A percentile compares a stretch with the other conserved stretches of the same genome.
phyloP scores from a whole-genome alignment of 2,888 invertebrate species.

The Drosophila antonietae region DNA sequence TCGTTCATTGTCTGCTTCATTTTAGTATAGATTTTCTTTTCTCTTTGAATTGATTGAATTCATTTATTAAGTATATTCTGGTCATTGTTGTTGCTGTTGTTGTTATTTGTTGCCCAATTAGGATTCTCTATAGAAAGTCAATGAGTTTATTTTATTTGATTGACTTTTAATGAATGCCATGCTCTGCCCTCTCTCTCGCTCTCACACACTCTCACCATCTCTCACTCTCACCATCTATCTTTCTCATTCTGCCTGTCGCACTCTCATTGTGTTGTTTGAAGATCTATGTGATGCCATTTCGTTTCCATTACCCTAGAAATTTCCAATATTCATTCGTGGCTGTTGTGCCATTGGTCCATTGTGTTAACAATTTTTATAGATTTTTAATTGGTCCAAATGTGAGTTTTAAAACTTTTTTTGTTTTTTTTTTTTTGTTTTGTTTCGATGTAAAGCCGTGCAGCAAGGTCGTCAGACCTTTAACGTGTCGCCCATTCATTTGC shows the following conservation, averaged over 20 bases:
- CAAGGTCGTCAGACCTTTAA: conserved; percentile 50
- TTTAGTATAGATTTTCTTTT: conserved; percentile 43
- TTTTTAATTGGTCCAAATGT: conserved; percentile 65
- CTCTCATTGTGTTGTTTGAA: conserved; percentile 1
- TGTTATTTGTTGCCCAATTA: conserved; percentile 69
- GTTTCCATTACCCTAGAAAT: conserved; percentile 53
- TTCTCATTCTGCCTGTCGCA: background rate
- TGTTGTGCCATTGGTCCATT: conserved; percentile 36
- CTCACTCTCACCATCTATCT: too few species aligned
- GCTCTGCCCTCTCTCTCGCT: background rate
- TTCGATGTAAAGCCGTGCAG: background rate
- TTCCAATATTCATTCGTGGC: conserved; percentile 28
- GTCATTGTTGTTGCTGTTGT: conserved; percentile 25
- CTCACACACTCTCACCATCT: too few species aligned
- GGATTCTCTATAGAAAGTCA: conserved; percentile 73
- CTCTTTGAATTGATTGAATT: conserved; percentile 57
- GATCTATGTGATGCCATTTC: conserved; percentile 20
- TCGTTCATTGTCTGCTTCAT: conserved; percentile 36
- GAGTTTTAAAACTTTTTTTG: conserved; percentile 13
- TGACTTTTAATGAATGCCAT: conserved; percentile 67
- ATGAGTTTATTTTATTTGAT: conserved; percentile 76
- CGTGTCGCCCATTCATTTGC: conserved; percentile 37
- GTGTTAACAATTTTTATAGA: conserved; percentile 59
- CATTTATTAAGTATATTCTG: conserved; percentile 55
- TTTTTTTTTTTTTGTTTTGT: conserved; percentile 12